phyloP scores from a whole-genome alignment of 2,797 vertebrate genomes.

The Coccyzus lansbergi region DNA sequence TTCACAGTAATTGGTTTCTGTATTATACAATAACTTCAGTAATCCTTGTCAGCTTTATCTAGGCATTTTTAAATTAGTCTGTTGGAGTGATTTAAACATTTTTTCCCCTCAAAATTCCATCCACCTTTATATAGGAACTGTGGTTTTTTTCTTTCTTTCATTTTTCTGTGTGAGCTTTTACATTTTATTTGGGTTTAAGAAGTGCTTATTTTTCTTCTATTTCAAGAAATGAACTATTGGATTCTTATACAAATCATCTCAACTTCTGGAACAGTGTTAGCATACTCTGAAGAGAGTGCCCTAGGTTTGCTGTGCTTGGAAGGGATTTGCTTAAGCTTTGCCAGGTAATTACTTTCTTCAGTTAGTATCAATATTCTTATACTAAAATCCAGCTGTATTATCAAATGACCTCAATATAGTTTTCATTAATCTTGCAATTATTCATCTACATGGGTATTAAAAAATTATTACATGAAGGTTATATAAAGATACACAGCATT shows the following conservation, averaged over 20 bases:
- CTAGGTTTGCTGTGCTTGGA: constrained; percentile 23
- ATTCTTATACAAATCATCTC: background rate
- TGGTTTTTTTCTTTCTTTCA: background rate
- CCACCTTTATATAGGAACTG: background rate
- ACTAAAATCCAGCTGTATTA: constrained; percentile 28
- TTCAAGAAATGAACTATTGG: background rate
- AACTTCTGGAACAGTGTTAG: background rate
- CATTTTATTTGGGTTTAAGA: background rate
- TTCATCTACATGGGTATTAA: constrained; percentile 23
- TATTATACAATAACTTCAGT: background rate
- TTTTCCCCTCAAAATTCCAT: background rate
- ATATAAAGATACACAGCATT: constrained; percentile 31
- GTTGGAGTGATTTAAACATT: background rate
- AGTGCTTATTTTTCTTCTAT: background rate
- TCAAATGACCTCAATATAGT: constrained; percentile 39
- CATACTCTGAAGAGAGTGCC: background rate
- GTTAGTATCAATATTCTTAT: constrained; percentile 12
- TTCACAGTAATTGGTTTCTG: background rate
- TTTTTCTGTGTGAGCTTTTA: background rate
- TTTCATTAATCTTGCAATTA: constrained; percentile 39
- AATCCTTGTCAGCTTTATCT: background rate
- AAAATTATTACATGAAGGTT: constrained; percentile 60
- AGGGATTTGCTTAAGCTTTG: constrained; percentile 7
- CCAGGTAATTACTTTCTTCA: constrained; percentile 57
- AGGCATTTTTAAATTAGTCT: background rate